phyloP scores from a whole-genome alignment of 2,888 invertebrate species.

The Eupithecia centaureata region DNA sequence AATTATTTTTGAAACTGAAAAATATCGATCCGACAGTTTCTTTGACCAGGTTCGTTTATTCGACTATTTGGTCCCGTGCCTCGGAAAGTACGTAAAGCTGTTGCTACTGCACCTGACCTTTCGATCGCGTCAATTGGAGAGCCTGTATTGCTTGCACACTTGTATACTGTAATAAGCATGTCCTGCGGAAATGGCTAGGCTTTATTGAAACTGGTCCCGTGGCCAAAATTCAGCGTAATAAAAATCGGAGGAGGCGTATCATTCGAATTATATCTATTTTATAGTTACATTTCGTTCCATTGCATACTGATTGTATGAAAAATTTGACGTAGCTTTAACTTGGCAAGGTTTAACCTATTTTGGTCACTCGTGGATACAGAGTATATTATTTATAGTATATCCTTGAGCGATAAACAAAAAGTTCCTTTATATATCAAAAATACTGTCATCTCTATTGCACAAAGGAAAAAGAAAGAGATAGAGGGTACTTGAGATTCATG shows the following conservation, averaged over 20 bases:
- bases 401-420: not conserved
- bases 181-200: no score
- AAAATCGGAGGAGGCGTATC: no score
- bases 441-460: constrained; percentile 12
- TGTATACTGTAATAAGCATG: no score
- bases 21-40: not conserved
- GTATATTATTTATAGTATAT: not conserved
- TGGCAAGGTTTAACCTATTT: not conserved
- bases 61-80: no score
- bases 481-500: constrained; percentile 30
- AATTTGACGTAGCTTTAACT: not conserved
- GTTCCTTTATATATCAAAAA: constrained; percentile 6
- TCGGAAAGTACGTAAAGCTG: no score
- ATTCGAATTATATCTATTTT: no score
- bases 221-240: no score
- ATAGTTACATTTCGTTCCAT: no score
- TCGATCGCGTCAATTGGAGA: no score
- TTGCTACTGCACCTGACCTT: no score
- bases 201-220: no score
- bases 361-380: not conserved
- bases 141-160: no score
- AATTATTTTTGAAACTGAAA: not conserved
- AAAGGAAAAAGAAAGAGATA: constrained; percentile 14
- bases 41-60: not conserved
- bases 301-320: not conserved